A percentile compares a stretch with the other conserved stretches of the same genome.
These are phyloP conservation scores for Hanleya hanleyi DNA, from an alignment of 2,888 invertebrate genomes.

Conservation along the genomic window DNA sequence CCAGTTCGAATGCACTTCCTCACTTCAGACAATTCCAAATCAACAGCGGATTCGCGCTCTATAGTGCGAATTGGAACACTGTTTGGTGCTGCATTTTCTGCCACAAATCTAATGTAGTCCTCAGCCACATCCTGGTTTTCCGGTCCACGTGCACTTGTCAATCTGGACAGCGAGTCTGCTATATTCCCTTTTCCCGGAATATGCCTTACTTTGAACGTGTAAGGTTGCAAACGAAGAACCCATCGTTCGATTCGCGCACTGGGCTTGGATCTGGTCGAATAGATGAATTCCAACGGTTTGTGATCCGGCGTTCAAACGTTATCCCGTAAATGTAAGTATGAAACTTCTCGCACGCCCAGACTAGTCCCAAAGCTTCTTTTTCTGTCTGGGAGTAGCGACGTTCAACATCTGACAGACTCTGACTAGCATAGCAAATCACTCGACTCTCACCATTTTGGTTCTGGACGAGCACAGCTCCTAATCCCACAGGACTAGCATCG, in stretches of 20 bases:
- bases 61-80: neutral
- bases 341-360: slow-evolving; percentile 25
- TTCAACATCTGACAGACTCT: slow-evolving; percentile 28
- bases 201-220: no score
- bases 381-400: slow-evolving; percentile 38
- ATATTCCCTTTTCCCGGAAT: no score
- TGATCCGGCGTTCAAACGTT: slow-evolving; percentile 18
- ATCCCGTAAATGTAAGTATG: slow-evolving; percentile 11
- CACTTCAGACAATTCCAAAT: no score
- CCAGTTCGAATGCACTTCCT: no score
- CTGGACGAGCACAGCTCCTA: slow-evolving; percentile 32
- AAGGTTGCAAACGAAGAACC: slow-evolving; percentile 30
- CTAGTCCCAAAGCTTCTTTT: slow-evolving; percentile 30
- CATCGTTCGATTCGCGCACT: slow-evolving; percentile 36
- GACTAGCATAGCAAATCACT: slow-evolving; percentile 33
- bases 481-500: slow-evolving; percentile 33
- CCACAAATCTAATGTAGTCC: no score
- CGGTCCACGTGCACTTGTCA: no score
- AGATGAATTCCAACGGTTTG: slow-evolving; percentile 15
- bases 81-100: no score
- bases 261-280: slow-evolving; percentile 23
- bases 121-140: no score
- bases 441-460: slow-evolving; percentile 24
- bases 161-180: no score
- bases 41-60: no score